Percentiles rank a stretch among this genome's conserved stretches.
Conservation (phyloP, 2,888 invertebrate species). For the Lasioglossum zephyrum region DNA sequence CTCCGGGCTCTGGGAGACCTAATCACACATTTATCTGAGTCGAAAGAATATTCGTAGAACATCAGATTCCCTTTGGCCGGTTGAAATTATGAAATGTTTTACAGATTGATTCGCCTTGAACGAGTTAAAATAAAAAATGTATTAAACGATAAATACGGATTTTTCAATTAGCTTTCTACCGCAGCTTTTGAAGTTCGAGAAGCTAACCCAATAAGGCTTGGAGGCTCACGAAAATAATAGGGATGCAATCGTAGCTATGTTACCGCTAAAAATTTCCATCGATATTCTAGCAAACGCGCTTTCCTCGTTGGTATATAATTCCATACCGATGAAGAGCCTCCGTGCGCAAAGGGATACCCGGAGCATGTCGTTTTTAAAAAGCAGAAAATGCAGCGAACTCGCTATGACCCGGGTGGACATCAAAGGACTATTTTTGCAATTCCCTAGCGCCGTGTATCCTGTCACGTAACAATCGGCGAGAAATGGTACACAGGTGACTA, state of each 20-base stretch:
- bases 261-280: not conserved
- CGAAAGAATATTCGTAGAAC: not conserved
- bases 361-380: slow-evolving; percentile 35
- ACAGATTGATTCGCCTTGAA: not conserved
- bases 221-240: not conserved
- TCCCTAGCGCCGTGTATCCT: slow-evolving; percentile 26
- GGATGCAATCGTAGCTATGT: not conserved
- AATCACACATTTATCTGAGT: not conserved
- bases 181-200: not conserved
- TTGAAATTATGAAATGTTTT: not conserved
- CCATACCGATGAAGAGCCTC: not conserved
- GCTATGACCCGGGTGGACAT: slow-evolving; percentile 40
- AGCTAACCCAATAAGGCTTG: not conserved
- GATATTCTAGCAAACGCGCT: not conserved
- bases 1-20: not conserved
- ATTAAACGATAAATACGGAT: too few relatives aligned
- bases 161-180: too few relatives aligned
- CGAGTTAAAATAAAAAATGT: too few relatives aligned
- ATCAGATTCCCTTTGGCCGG: not conserved
- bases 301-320: not conserved
- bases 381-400: slow-evolving; percentile 20
- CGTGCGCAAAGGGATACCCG: not conserved
- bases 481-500: slow-evolving; percentile 22
- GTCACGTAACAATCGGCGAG: slow-evolving; percentile 15
- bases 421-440: slow-evolving; percentile 60